Evolutionary conservation across 2,888 invertebrate species (phyloP), one percentile per base, ranked within the genome.

Genomic region (Anthrax anthrax): DNA sequence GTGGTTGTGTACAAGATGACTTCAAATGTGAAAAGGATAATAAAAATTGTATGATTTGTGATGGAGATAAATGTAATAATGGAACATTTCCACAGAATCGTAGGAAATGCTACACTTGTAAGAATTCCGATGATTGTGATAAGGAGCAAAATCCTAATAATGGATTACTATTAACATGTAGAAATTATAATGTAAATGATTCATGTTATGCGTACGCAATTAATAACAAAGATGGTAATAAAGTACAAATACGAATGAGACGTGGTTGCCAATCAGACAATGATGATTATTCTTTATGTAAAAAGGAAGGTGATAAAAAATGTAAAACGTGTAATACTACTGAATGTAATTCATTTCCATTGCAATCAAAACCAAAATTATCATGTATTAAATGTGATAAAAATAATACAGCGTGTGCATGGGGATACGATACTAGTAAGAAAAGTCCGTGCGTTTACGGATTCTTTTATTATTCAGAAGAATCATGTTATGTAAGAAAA

Each of bases 261-360:
- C 57, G 64, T 4, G 64, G 64, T 1, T 64, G 64, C 44, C 52
- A 55, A n/a, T 58, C 61, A n/a, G 54, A 63, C 50, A 18, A 47
- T 2, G 47, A 56, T 0, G 47, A 56, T 0, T 61, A 57, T 47
- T 57, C 57, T 39, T 56, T 34, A 12, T 47, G 59, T 38, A 60
- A 60, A 42, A 51, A 61, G 44, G 38, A 59, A 29, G 52, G 48
- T 17, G 47, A 47, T 8, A 23, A 46, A 0, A 53, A 45, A 3
- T 64, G 64, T 39, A 53, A 52, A 4, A 47, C 54, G 0, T 64
- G 64, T 37, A 47, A 48, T 13, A 52, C 40, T 0, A 39, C 54
- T 19, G 61, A 58, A 32, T 64, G 64, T 51, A 64, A 64, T 49
- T 44, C 23, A 12, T 47, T 43, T 39, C 48, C 54, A 12, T 37